Base-by-base conservation (phyloP, 2,797 vertebrate genomes). In the Natrix natrix region DNA sequence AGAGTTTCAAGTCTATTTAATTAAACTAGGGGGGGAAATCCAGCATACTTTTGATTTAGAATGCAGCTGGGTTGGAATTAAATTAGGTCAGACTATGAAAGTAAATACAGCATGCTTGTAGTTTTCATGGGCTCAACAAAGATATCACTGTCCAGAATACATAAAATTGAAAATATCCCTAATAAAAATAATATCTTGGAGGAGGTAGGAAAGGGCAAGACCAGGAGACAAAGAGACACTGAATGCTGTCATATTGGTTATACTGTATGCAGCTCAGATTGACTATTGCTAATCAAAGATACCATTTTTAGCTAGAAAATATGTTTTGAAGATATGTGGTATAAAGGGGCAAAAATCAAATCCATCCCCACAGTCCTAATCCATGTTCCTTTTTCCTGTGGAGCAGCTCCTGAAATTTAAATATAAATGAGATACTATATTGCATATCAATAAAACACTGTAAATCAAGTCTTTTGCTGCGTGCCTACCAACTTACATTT, bases 1-100 rank as follows among this genome's bases (percentile, higher is more conserved):
- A 92, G 26, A 26, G 26, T 54, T 88, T 66, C 86, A 91, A 94
- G 48, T 88, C 56, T 92, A 57, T 66, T 61, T 92, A 91, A 91
- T 91, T 89, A 91, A 89, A 59, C 54, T 55, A 32, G 48, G 48
- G 5, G 5, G 5, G 5, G 22, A 48, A 56, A 32, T 8, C 37
- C 22, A 57, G 59, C 55, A 32, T 37, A 59, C 43, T 28, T 32
- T 66, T 57, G 63, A 32, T 63, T 90, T 83, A 43, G 86, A 91
- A n/a, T 88, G 83, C 63, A 90, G 86, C 52, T 60, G 32, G 63
- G 63, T 90, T 57, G 37, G 63, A 89, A 22, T 59, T 89, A 89
- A 63, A 66, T 16, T 14, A 54, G 54, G 86, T 37, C 32, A 88
- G 66, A 54, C 66, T 91, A 69, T 14, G 55, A 66, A 89, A 89